A percentile compares a stretch with the other conserved stretches of the same genome.
phyloP scores from a whole-genome alignment of 92 coral and sea anemone species.

The Galaxea fascicularis region DNA sequence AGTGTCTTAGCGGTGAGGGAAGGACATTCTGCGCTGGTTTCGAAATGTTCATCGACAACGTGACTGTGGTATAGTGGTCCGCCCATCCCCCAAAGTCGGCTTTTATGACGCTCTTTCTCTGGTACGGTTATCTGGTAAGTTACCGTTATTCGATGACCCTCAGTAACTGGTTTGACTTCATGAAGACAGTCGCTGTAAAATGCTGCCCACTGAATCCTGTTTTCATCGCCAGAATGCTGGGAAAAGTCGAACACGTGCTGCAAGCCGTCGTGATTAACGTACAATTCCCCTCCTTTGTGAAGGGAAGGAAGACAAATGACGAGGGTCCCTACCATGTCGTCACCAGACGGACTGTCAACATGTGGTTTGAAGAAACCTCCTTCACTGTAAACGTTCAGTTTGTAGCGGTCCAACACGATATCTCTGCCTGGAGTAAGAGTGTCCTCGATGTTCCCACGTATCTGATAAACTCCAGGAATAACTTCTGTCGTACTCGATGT shows the following conservation, averaged over 20 bases:
- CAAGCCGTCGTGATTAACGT: conserved; percentile 64
- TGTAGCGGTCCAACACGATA: conserved; percentile 32
- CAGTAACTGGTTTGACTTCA: conserved; percentile 63
- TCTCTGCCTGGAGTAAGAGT: conserved; percentile 49
- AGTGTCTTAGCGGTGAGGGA: conserved; percentile 45
- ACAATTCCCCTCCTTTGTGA: conserved; percentile 64
- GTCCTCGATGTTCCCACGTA: conserved; percentile 38
- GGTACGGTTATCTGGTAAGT: conserved; percentile 58
- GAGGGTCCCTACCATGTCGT: conserved; percentile 68
- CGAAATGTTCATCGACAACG: conserved; percentile 51
- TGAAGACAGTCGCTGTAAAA: conserved; percentile 70
- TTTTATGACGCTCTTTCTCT: background rate
- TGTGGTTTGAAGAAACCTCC: conserved; percentile 66
- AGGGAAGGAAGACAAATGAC: conserved; percentile 64
- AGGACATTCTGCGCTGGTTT: conserved; percentile 62
- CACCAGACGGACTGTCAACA: conserved; percentile 56
- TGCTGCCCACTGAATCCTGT: conserved; percentile 66
- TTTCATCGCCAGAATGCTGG: conserved; percentile 28
- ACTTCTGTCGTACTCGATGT: background rate
- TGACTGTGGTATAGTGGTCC: no score
- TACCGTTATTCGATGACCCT: conserved; percentile 61
- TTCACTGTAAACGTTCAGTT: conserved; percentile 51
- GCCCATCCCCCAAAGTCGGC: background rate
- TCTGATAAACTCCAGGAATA: background rate
- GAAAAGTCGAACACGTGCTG: conserved; percentile 66